phyloP scores from a whole-genome alignment of 1,140 invertebrate species.

The Pogonomyrmex barbatus region DNA sequence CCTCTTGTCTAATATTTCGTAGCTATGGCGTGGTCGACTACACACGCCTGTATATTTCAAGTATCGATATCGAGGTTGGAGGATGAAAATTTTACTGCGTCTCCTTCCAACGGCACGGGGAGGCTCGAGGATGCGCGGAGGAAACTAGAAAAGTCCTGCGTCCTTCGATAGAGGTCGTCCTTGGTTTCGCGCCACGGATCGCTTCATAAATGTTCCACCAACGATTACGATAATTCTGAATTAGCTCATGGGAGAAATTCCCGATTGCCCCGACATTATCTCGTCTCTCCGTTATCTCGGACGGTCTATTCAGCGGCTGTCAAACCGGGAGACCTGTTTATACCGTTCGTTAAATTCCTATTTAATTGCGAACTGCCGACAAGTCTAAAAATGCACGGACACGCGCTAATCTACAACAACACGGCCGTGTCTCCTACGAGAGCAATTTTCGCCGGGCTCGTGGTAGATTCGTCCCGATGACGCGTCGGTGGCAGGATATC shows the following conservation, averaged over 20 bases:
- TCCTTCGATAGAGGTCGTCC: slow-evolving; percentile 36
- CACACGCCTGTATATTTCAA: slow-evolving; percentile 82
- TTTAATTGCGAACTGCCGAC: slow-evolving; percentile 49
- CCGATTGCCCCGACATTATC: slow-evolving; percentile 15
- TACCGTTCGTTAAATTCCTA: slow-evolving; percentile 42
- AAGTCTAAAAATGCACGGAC: slow-evolving; percentile 6
- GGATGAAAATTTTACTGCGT: slow-evolving; percentile 80
- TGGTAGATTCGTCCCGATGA: slow-evolving; percentile 74
- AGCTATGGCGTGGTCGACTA: slow-evolving; percentile 79
- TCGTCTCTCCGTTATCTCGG: background rate
- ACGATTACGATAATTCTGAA: slow-evolving; percentile 27
- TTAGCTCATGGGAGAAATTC: slow-evolving; percentile 6
- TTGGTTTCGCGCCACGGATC: background rate
- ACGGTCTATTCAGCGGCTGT: slow-evolving; percentile 31
- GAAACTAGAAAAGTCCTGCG: slow-evolving; percentile 35
- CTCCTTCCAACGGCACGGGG: slow-evolving; percentile 54
- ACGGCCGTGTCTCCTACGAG: slow-evolving; percentile 16
- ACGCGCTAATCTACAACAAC: slow-evolving; percentile 24
- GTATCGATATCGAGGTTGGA: slow-evolving; percentile 81
- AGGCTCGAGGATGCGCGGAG: background rate
- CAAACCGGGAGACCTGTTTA: slow-evolving; percentile 37
- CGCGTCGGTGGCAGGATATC: slow-evolving; percentile 81
- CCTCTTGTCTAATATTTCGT: slow-evolving; percentile 85
- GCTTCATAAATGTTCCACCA: slow-evolving; percentile 35
- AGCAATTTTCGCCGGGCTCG: slow-evolving; percentile 57